phyloP scores from a whole-genome alignment of 2,888 invertebrate genomes.

The Parnassius glacialis region DNA sequence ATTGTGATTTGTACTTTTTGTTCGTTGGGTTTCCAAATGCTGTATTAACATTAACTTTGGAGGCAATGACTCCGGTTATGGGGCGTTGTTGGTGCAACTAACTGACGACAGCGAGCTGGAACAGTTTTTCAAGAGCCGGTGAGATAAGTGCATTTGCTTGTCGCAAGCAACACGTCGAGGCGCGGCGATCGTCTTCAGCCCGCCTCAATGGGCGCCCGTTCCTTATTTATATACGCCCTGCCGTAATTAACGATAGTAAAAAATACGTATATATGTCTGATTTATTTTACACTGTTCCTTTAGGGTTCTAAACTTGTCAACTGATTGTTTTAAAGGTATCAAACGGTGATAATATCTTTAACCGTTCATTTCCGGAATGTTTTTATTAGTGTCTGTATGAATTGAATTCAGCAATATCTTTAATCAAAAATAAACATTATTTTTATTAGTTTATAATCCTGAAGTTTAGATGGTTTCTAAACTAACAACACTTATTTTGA shows the following conservation, averaged over 20 bases:
- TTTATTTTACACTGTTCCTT: constrained; percentile 64
- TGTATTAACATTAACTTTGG: constrained; percentile 58
- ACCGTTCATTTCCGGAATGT: too few relatives aligned
- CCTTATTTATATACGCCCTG: constrained; percentile 77
- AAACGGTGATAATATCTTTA: too few relatives aligned
- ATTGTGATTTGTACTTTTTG: constrained; percentile 58
- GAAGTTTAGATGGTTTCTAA: neutral
- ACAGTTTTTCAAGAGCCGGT: constrained; percentile 76
- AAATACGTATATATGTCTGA: constrained; percentile 68
- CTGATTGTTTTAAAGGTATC: neutral
- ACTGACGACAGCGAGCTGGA: constrained; percentile 67
- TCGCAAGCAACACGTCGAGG: constrained; percentile 73
- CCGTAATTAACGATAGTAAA: constrained; percentile 76
- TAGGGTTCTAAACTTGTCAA: constrained; percentile 22
- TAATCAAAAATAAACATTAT: neutral
- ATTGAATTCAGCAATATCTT: too few relatives aligned
- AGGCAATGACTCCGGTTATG: constrained; percentile 62
- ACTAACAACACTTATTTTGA: neutral
- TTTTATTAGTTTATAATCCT: neutral
- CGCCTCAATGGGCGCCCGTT: constrained; percentile 68
- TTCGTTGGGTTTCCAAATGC: constrained; percentile 61
- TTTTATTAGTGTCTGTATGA: neutral
- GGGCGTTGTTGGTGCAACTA: constrained; percentile 68
- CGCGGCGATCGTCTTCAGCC: constrained; percentile 64
- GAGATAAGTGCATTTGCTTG: constrained; percentile 82